These are phyloP conservation scores for Gephyroberyx darwinii DNA, from an alignment of 2,797 vertebrate species.

Conservation along the genomic window DNA sequence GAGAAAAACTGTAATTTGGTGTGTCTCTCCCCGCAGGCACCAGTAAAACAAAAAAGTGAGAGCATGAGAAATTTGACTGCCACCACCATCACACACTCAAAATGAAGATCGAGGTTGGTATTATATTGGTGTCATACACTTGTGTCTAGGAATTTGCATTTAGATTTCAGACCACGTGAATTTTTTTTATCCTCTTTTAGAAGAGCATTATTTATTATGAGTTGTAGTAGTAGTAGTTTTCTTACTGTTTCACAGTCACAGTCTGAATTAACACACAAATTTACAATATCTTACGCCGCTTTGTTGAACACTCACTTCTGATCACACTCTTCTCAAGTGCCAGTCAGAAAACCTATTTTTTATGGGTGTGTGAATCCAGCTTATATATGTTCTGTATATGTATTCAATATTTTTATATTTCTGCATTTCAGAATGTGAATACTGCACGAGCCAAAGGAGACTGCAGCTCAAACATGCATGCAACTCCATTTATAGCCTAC, in stretches of 20 bases:
- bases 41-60: conserved; percentile 46
- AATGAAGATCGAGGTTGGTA: conserved; percentile 52
- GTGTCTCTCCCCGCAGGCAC: conserved; percentile 47
- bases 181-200: no score
- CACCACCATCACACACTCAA: conserved; percentile 28
- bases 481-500: background rate
- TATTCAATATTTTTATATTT: background rate
- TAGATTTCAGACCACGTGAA: no score
- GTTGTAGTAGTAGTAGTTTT: no score
- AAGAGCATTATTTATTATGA: no score
- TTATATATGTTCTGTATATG: background rate
- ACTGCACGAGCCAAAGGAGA: conserved; percentile 1
- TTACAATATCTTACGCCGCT: no score
- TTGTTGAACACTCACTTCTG: no score
- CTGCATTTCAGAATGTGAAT: conserved; percentile 40
- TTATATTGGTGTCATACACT: background rate
- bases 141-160: background rate
- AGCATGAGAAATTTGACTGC: conserved; percentile 57
- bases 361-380: background rate
- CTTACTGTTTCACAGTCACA: no score
- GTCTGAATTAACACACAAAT: no score
- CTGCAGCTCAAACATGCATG: background rate
- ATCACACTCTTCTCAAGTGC: no score
- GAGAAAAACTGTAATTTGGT: background rate
- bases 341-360: background rate